phyloP scores from a whole-genome alignment of 1,140 invertebrate genomes.

The Zaprionus africanus region DNA sequence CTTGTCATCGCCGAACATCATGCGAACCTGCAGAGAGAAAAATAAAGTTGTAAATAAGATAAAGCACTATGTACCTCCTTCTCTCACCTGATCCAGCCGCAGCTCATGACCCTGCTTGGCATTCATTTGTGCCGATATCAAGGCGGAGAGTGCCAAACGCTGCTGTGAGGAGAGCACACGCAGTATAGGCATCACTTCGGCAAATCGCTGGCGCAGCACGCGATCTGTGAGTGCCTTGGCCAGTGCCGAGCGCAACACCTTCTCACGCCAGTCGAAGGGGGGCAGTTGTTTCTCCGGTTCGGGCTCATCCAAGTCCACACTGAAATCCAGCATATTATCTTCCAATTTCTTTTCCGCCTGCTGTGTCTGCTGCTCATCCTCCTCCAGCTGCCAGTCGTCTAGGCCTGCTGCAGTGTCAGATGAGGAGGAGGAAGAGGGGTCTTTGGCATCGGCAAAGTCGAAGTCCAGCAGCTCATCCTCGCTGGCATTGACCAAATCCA shows the following conservation, averaged over 20 bases:
- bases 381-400: conserved; percentile 67
- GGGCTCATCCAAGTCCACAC: conserved; percentile 69
- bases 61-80: no score
- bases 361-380: conserved; percentile 40
- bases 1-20: conserved; percentile 86
- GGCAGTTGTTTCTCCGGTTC: conserved; percentile 63
- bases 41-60: not conserved
- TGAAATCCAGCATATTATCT: conserved; percentile 73
- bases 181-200: conserved; percentile 87
- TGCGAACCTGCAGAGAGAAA: conserved; percentile 84
- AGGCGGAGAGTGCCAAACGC: conserved; percentile 86
- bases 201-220: conserved; percentile 84
- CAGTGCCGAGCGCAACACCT: conserved; percentile 79
- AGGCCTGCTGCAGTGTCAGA: not conserved
- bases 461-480: conserved; percentile 77
- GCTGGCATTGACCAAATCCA: conserved; percentile 59
- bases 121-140: conserved; percentile 87
- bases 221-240: conserved; percentile 73
- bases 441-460: conserved; percentile 67
- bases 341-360: conserved; percentile 62
- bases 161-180: conserved; percentile 87
- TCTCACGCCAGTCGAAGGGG: conserved; percentile 83
- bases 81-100: conserved; percentile 85
- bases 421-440: conserved; percentile 2
- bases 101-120: conserved; percentile 85